Percentiles rank a stretch among this genome's conserved stretches.
Evolutionary conservation across 2,888 invertebrate genomes (phyloP).

Genomic region (Conomelus anceps): DNA sequence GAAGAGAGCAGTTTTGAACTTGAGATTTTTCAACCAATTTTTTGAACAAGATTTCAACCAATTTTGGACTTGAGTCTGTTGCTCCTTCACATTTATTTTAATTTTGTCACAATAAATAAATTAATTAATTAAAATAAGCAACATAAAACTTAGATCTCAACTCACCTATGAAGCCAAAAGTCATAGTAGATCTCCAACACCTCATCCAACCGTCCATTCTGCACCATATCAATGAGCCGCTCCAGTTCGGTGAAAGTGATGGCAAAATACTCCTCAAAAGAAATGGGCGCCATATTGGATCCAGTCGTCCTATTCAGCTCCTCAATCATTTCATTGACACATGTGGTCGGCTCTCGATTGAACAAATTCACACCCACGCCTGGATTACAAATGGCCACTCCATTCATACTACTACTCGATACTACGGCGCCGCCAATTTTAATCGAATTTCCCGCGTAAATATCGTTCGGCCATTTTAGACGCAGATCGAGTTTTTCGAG

Average conservation of each 20-base stretch:
- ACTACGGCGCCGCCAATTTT: conserved; percentile 91
- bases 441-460: conserved; percentile 69
- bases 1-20: too few relatives aligned
- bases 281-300: conserved; percentile 52
- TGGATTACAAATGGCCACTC: conserved; percentile 52
- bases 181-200: conserved; percentile 72
- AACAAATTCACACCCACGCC: conserved; percentile 83
- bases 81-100: too few relatives aligned
- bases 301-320: conserved; percentile 55
- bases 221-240: conserved; percentile 55
- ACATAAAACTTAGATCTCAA: conserved; percentile 31
- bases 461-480: conserved; percentile 97
- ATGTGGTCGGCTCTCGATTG: conserved; percentile 78
- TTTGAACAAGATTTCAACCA: too few relatives aligned
- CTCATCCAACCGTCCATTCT: conserved; percentile 51
- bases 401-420: conserved; percentile 48
- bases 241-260: conserved; percentile 67
- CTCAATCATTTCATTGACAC: conserved; percentile 78
- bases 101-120: too few relatives aligned
- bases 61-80: too few relatives aligned
- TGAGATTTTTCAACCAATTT: too few relatives aligned
- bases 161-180: conserved; percentile 85
- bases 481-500: conserved; percentile 63
- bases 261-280: conserved; percentile 64
- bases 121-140: too few relatives aligned